These are phyloP conservation scores for Phytoseiulus persimilis DNA, from an alignment of 2,888 invertebrate genomes.

Conservation along the genomic window DNA sequence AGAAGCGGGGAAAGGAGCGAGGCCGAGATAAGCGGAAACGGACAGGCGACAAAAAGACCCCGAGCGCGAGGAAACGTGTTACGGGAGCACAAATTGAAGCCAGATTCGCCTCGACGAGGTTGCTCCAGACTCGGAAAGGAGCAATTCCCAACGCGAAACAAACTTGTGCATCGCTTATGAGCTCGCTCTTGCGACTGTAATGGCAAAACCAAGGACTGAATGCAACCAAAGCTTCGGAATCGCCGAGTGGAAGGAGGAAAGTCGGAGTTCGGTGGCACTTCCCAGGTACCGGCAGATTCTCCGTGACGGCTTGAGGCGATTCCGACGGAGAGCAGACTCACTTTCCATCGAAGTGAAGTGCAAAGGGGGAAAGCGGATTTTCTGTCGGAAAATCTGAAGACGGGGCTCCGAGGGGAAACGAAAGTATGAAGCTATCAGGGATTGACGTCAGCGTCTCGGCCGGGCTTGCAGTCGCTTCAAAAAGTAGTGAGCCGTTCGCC, in stretches of 20 bases:
- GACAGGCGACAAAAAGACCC: background rate
- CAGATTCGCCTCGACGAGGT: background rate
- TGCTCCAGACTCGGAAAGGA: background rate
- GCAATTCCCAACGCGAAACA: background rate
- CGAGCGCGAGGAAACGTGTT: background rate
- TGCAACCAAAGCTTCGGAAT: background rate
- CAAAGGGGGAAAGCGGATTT: no score
- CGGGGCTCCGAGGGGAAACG: no score
- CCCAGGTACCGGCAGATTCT: no score
- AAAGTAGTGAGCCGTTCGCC: background rate
- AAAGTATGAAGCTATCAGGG: no score
- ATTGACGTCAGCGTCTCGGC: no score
- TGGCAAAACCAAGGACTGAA: background rate
- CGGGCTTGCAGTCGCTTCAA: no score
- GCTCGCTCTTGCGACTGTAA: background rate
- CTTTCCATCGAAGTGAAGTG: no score
- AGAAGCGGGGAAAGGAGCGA: background rate
- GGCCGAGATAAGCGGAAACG: background rate
- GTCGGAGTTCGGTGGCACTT: no score
- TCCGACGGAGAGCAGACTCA: no score
- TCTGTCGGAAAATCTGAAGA: no score
- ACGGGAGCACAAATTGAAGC: background rate
- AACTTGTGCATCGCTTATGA: background rate
- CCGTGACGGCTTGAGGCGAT: no score
- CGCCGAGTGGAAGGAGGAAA: no score